These are phyloP conservation scores for Gouania willdenowi DNA, from an alignment of 2,797 vertebrate genomes.

Conservation along the genomic window DNA sequence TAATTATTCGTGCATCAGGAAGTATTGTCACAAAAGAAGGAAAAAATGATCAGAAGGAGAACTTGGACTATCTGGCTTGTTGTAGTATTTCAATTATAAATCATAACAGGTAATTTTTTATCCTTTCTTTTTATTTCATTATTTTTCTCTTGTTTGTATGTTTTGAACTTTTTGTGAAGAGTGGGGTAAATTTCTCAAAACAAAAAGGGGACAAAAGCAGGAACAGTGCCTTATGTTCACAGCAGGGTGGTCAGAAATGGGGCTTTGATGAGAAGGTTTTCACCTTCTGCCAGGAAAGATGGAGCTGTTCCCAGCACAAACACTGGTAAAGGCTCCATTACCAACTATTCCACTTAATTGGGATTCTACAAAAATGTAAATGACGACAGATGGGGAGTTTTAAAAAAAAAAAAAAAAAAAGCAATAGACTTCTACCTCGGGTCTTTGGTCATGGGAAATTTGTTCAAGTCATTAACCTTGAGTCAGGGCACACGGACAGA, in stretches of 20 bases:
- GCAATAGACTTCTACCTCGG: neutral
- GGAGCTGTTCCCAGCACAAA: conserved; percentile 5
- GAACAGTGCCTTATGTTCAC: conserved; percentile 58
- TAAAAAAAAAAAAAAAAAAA: neutral
- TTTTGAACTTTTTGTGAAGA: neutral
- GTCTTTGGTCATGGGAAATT: conserved; percentile 12
- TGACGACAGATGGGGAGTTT: neutral
- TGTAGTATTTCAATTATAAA: too few relatives aligned
- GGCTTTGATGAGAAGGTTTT: conserved; percentile 51
- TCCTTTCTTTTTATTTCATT: too few relatives aligned
- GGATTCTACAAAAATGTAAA: neutral
- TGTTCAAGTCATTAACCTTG: conserved; percentile 54
- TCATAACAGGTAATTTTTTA: too few relatives aligned
- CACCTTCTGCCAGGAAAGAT: conserved; percentile 44
- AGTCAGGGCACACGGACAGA: conserved; percentile 35
- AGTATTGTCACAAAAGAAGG: too few relatives aligned
- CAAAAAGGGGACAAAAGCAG: conserved; percentile 5
- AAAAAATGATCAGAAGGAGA: too few relatives aligned
- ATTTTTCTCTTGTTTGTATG: too few relatives aligned
- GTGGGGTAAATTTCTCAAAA: conserved; percentile 1
- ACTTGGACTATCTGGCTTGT: too few relatives aligned
- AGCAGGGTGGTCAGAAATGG: conserved; percentile 53
- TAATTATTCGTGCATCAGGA: too few relatives aligned
- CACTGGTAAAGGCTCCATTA: conserved; percentile 5
- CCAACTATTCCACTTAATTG: conserved; percentile 8